These are phyloP conservation scores for Gibbula magus DNA, from an alignment of 2,888 invertebrate genomes.

Conservation along the genomic window DNA sequence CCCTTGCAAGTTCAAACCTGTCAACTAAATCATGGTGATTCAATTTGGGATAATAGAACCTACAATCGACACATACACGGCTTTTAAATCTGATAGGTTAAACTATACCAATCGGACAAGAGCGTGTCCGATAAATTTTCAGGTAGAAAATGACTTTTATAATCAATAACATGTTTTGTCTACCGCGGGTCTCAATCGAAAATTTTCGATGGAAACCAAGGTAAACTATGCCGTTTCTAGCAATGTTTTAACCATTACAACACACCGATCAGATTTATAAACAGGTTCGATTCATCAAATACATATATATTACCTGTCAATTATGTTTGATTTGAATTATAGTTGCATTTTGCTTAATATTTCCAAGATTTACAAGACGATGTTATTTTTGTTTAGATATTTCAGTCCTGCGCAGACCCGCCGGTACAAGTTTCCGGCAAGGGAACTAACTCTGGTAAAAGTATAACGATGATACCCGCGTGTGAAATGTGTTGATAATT, in stretches of 20 bases:
- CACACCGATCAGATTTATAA: too few species aligned
- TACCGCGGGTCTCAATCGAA: neutral
- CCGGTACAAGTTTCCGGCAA: neutral
- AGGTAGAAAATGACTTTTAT: neutral
- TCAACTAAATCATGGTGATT: neutral
- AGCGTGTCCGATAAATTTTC: neutral
- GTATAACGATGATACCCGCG: too few species aligned
- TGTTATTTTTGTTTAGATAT: neutral
- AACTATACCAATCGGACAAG: too few species aligned
- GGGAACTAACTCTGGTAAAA: neutral
- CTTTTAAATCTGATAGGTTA: too few species aligned
- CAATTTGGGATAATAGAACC: too few species aligned
- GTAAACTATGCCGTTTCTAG: slow-evolving; percentile 7
- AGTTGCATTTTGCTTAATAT: neutral
- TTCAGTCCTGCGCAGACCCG: neutral
- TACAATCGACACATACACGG: too few species aligned
- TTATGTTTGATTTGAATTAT: too few species aligned
- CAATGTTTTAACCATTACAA: neutral
- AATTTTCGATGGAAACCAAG: neutral
- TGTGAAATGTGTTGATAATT: too few species aligned
- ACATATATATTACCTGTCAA: too few species aligned
- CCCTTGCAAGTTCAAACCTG: slow-evolving; percentile 9
- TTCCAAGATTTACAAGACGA: neutral
- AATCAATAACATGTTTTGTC: neutral
- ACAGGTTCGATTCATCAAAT: too few species aligned